These are phyloP conservation scores for Liopterus haemorrhoidalis DNA, from an alignment of 2,888 invertebrate genomes.

Conservation along the genomic window DNA sequence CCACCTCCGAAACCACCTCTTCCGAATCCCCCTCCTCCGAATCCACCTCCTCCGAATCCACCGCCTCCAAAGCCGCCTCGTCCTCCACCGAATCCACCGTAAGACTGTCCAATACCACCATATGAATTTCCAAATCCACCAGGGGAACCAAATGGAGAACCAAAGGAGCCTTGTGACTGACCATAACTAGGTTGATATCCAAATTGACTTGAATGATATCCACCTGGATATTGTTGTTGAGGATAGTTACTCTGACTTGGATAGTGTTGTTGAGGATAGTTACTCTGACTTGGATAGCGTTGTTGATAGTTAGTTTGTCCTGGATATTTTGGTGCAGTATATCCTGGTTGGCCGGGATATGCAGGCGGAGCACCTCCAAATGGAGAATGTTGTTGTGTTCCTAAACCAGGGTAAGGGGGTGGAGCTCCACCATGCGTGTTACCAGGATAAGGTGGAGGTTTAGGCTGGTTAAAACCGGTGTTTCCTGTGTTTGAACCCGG, in stretches of 20 bases:
- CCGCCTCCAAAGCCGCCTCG: slow-evolving; percentile 26
- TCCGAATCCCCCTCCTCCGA: slow-evolving; percentile 35
- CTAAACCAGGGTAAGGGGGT: too few relatives aligned
- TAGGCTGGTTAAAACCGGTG: not conserved
- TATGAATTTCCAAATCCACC: slow-evolving; percentile 1
- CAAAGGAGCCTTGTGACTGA: slow-evolving; percentile 8
- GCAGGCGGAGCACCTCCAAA: slow-evolving; percentile 12
- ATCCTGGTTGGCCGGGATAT: slow-evolving; percentile 10
- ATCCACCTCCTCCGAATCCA: slow-evolving; percentile 30
- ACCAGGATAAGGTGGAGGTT: too few relatives aligned
- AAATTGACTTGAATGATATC: slow-evolving; percentile 11
- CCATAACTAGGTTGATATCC: slow-evolving; percentile 24
- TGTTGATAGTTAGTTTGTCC: too few relatives aligned
- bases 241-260: slow-evolving; percentile 11
- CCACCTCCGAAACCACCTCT: slow-evolving; percentile 23
- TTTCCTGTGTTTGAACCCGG: slow-evolving; percentile 6
- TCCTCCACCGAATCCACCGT: slow-evolving; percentile 26
- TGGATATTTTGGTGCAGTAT: slow-evolving; percentile 11
- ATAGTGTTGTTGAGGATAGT: slow-evolving; percentile 20
- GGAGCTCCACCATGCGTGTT: too few relatives aligned
- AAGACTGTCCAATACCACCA: slow-evolving; percentile 25
- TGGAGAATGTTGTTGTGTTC: too few relatives aligned
- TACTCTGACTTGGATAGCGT: slow-evolving; percentile 3
- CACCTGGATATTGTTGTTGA: slow-evolving; percentile 16
- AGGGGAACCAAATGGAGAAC: slow-evolving; percentile 2